A percentile compares a stretch with the other conserved stretches of the same genome.
Conservation (phyloP, 2,113 vertebrate genomes). For the Chaenocephalus aceratus region DNA sequence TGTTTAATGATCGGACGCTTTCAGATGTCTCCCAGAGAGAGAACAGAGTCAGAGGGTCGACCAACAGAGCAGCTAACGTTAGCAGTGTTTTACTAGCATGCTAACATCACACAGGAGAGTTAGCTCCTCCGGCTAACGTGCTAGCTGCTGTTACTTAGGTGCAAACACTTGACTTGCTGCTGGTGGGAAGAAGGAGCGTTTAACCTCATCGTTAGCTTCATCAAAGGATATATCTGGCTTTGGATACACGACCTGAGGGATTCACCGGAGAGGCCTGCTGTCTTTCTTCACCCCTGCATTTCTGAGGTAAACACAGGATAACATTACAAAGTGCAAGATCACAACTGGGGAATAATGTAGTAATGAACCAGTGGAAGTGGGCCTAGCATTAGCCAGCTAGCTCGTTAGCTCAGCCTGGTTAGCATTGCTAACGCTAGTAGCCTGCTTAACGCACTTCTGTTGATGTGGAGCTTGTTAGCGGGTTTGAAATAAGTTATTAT, state of each 20-base stretch:
- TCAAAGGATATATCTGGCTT: conserved; percentile 31
- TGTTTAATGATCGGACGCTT: conserved; percentile 21
- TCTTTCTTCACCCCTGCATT: conserved; percentile 25
- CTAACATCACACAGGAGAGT: conserved; percentile 69
- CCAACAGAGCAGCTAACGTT: conserved; percentile 49
- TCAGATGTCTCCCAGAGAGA: conserved; percentile 2
- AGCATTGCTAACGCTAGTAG: conserved; percentile 53
- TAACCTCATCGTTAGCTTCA: conserved; percentile 40
- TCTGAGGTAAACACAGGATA: conserved; percentile 63
- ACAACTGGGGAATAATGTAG: conserved; percentile 12
- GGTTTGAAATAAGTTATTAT: conserved; percentile 27
- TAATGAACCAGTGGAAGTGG: conserved; percentile 29
- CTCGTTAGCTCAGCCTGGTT: conserved; percentile 47
- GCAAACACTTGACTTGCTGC: conserved; percentile 50
- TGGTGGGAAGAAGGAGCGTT: conserved; percentile 47
- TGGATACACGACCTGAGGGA: conserved; percentile 39
- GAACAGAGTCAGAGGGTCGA: conserved; percentile 32
- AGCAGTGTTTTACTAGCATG: conserved; percentile 62
- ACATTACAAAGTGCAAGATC: conserved; percentile 7
- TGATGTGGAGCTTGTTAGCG: conserved; percentile 30
- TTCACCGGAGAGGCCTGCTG: conserved; percentile 36
- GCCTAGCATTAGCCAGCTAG: conserved; percentile 73
- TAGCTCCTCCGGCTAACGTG: conserved; percentile 68
- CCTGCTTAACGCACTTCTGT: conserved; percentile 36
- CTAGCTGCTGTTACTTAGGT: conserved; percentile 61